These are phyloP conservation scores for Laticauda colubrina DNA, from an alignment of 2,113 vertebrate genomes.

Conservation along the genomic window DNA sequence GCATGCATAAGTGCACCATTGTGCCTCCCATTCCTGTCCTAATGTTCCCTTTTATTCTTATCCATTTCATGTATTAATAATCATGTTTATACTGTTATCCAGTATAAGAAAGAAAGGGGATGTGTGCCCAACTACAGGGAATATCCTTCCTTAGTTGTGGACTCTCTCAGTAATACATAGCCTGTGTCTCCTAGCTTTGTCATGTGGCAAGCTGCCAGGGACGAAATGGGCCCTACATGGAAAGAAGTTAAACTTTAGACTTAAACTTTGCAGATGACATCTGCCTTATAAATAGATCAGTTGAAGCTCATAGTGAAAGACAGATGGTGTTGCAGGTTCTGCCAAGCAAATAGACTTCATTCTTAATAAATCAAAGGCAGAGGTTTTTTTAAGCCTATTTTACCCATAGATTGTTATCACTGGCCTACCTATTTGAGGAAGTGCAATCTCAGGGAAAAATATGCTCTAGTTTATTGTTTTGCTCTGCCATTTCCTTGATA, in stretches of 20 bases:
- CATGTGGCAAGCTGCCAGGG: neutral
- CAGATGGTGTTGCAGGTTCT: conserved; percentile 26
- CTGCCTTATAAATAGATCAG: conserved; percentile 36
- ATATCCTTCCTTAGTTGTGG: neutral
- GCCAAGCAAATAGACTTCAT: conserved; percentile 37
- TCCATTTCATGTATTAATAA: too few species aligned
- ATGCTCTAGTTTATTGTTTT: neutral
- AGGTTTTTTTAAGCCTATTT: conserved; percentile 9
- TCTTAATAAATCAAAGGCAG: conserved; percentile 36
- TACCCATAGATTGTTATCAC: neutral
- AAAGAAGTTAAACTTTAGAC: conserved; percentile 16
- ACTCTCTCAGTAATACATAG: neutral
- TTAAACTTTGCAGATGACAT: conserved; percentile 32
- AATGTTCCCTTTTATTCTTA: too few species aligned
- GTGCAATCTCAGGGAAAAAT: neutral
- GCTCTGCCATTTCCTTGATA: neutral
- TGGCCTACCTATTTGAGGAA: conserved; percentile 1
- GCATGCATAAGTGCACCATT: too few species aligned
- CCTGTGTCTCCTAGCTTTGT: neutral
- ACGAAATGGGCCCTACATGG: neutral
- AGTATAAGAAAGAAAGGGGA: too few species aligned
- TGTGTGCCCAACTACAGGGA: neutral
- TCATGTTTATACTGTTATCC: too few species aligned
- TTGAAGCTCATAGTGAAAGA: conserved; percentile 15
- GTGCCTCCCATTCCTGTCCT: too few species aligned